phyloP scores from a whole-genome alignment of 2,113 vertebrate genomes.

The Hippolais icterina region DNA sequence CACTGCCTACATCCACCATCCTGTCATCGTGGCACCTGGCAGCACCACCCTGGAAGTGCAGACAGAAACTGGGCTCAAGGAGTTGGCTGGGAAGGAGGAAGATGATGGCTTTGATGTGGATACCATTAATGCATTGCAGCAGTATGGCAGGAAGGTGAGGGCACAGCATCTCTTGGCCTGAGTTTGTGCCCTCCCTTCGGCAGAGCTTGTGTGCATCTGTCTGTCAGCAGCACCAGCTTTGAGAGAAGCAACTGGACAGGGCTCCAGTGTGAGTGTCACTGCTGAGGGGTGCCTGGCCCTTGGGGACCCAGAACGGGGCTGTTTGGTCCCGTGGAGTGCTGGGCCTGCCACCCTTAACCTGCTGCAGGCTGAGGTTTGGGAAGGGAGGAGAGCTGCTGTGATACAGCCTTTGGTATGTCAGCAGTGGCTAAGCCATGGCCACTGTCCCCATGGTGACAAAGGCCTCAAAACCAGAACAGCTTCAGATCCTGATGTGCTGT shows the following conservation, averaged over 20 bases:
- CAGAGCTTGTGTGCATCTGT: background rate
- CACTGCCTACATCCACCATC: slow-evolving; percentile 79
- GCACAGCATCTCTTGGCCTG: background rate
- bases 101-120: slow-evolving; percentile 58
- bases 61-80: slow-evolving; percentile 66
- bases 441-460: background rate
- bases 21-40: slow-evolving; percentile 55
- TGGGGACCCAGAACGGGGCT: background rate
- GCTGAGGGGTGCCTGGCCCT: background rate
- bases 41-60: slow-evolving; percentile 74
- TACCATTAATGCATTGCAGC: slow-evolving; percentile 69
- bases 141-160: slow-evolving; percentile 74
- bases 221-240: background rate
- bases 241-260: background rate
- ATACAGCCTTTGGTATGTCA: background rate
- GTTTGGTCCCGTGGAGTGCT: background rate
- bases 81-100: slow-evolving; percentile 60
- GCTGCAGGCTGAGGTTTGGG: background rate
- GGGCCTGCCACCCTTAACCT: background rate
- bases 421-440: background rate
- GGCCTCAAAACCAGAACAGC: background rate
- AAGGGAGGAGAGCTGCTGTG: background rate
- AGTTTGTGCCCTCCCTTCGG: background rate
- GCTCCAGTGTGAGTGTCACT: background rate
- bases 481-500: background rate